Evolutionary conservation across 2,113 vertebrate genomes (phyloP).

Genomic region (Copsychus sechellarum): DNA sequence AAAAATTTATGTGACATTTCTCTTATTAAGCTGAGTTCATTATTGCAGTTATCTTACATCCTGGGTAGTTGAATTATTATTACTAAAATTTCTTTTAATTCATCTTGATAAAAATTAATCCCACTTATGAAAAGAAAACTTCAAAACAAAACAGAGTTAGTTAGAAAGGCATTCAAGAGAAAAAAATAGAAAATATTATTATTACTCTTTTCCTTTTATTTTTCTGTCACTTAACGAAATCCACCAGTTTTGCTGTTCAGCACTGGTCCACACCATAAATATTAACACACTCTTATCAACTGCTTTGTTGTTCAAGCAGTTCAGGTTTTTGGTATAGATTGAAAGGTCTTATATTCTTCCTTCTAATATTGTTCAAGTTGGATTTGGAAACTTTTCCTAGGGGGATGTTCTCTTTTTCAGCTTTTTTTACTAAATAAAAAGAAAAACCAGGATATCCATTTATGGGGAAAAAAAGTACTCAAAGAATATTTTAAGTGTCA

Average conservation of each 20-base stretch:
- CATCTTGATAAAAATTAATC: neutral
- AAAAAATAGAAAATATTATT: neutral
- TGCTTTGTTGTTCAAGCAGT: neutral
- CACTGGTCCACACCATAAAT: neutral
- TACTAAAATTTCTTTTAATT: neutral
- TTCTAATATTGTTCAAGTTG: neutral
- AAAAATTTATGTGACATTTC: neutral
- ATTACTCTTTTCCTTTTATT: neutral
- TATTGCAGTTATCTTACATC: neutral
- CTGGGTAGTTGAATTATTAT: neutral
- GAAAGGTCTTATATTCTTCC: neutral
- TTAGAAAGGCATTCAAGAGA: neutral
- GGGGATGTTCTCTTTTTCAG: neutral
- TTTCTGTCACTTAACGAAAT: neutral
- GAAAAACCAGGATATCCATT: neutral
- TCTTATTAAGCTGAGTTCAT: neutral
- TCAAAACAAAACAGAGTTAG: neutral
- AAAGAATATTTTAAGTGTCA: neutral
- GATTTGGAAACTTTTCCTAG: neutral
- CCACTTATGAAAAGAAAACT: neutral
- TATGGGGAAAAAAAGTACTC: neutral
- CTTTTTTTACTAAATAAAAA: neutral
- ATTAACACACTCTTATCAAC: neutral
- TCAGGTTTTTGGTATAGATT: neutral
- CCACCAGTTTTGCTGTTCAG: neutral